These are phyloP conservation scores for Argyresthia goedartella DNA, from an alignment of 2,888 invertebrate species.

Conservation along the genomic window DNA sequence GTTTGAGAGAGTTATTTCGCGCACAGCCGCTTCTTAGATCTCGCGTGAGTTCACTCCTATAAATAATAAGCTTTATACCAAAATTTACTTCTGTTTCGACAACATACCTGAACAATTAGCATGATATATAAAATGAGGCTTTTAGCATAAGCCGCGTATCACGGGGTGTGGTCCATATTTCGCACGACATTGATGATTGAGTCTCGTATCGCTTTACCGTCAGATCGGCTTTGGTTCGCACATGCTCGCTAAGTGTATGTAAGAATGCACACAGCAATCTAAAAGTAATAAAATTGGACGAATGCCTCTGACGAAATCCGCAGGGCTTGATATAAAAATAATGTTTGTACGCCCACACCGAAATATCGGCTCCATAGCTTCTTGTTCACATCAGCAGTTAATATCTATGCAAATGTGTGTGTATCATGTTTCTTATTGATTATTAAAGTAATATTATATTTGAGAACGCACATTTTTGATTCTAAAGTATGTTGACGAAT, in stretches of 20 bases:
- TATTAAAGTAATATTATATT: conserved; percentile 3
- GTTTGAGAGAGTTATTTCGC: neutral
- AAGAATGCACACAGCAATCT: conserved; percentile 33
- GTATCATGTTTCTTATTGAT: conserved; percentile 6
- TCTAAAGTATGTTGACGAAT: neutral
- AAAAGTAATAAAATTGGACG: conserved; percentile 17
- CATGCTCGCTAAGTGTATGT: conserved; percentile 47
- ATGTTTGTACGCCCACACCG: conserved; percentile 37
- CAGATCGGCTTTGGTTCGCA: conserved; percentile 30
- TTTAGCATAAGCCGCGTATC: conserved; percentile 7
- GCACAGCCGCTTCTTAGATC: conserved; percentile 5
- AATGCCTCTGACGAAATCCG: conserved; percentile 30
- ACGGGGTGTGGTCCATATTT: conserved; percentile 46
- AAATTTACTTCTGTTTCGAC: neutral
- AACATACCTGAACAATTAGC: neutral
- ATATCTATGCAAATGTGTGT: conserved; percentile 6
- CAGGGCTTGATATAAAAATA: conserved; percentile 36
- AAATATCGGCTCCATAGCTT: neutral
- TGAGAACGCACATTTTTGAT: neutral
- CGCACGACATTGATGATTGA: conserved; percentile 37
- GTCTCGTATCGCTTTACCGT: conserved; percentile 33
- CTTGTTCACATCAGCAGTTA: conserved; percentile 3
- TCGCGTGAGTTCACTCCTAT: conserved; percentile 3
- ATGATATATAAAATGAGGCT: neutral
- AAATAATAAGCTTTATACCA: too few species aligned